Percentiles rank a stretch among this genome's conserved stretches.
These are phyloP conservation scores for Caenorhabditis imperialis DNA, from an alignment of 2,888 invertebrate genomes.

Conservation along the genomic window DNA sequence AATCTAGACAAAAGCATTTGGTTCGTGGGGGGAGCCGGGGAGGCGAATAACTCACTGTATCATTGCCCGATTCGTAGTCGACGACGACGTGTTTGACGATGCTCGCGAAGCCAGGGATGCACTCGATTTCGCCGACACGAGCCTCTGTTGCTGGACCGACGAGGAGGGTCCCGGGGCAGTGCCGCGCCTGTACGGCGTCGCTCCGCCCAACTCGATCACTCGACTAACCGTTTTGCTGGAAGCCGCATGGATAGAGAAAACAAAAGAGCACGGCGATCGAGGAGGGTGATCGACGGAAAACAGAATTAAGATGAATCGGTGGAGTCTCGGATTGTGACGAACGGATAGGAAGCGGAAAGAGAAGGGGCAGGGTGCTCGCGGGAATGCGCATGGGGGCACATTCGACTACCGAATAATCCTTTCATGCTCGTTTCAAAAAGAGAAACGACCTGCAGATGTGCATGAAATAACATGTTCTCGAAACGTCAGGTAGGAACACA, in stretches of 20 bases:
- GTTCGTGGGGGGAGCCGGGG: too few relatives aligned
- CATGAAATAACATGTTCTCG: neutral
- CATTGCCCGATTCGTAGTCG: constrained; percentile 32
- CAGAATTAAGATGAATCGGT: constrained; percentile 42
- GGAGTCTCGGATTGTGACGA: constrained; percentile 36
- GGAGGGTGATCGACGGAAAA: constrained; percentile 6
- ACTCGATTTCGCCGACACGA: constrained; percentile 42
- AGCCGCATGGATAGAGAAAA: constrained; percentile 32
- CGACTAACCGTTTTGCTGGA: constrained; percentile 58
- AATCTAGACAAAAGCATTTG: too few relatives aligned
- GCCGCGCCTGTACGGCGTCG: constrained; percentile 49
- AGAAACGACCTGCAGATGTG: constrained; percentile 2
- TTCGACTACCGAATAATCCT: constrained; percentile 4
- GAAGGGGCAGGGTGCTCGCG: neutral
- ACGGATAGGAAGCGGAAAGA: constrained; percentile 21
- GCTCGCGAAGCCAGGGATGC: constrained; percentile 33
- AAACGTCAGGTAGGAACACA: too few relatives aligned
- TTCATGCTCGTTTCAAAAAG: neutral
- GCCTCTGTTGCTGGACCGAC: constrained; percentile 28
- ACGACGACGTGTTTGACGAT: constrained; percentile 25
- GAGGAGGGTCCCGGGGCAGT: constrained; percentile 42
- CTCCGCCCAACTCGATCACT: constrained; percentile 56
- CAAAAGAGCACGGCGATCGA: neutral
- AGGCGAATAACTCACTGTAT: constrained; percentile 47
- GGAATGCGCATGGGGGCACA: constrained; percentile 3